A percentile compares a stretch with the other conserved stretches of the same genome.
These are phyloP conservation scores for Triplophysa dalaica DNA, from an alignment of 2,113 vertebrate species.

Conservation along the genomic window DNA sequence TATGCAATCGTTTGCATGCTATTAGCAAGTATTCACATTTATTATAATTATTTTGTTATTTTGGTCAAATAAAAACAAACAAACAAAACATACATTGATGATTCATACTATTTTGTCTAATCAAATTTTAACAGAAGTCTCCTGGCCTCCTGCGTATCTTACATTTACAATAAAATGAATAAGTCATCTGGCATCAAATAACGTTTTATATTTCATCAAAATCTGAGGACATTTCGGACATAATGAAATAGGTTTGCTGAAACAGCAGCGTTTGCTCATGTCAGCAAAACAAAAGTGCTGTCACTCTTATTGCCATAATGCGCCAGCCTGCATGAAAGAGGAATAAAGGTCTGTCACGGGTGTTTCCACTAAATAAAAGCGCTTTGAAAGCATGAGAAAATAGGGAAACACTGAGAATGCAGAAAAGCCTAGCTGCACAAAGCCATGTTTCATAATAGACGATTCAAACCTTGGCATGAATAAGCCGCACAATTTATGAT, in stretches of 20 bases:
- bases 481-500: background rate
- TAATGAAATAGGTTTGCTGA: background rate
- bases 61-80: no score
- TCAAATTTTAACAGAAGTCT: no score
- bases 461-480: background rate
- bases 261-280: background rate
- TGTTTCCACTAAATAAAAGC: conserved; percentile 47
- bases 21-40: no score
- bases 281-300: background rate
- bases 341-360: conserved; percentile 63
- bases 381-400: conserved; percentile 61
- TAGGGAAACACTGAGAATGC: conserved; percentile 26
- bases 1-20: no score
- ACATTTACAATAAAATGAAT: no score
- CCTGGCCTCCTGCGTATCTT: no score
- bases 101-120: no score
- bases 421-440: background rate
- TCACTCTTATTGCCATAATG: background rate
- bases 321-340: conserved; percentile 27
- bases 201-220: background rate
- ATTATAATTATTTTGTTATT: no score
- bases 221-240: background rate
- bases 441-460: background rate
- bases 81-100: no score
- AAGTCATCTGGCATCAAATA: background rate